Evolutionary conservation across 2,888 invertebrate genomes (phyloP).

Genomic region (Spodoptera exigua): DNA sequence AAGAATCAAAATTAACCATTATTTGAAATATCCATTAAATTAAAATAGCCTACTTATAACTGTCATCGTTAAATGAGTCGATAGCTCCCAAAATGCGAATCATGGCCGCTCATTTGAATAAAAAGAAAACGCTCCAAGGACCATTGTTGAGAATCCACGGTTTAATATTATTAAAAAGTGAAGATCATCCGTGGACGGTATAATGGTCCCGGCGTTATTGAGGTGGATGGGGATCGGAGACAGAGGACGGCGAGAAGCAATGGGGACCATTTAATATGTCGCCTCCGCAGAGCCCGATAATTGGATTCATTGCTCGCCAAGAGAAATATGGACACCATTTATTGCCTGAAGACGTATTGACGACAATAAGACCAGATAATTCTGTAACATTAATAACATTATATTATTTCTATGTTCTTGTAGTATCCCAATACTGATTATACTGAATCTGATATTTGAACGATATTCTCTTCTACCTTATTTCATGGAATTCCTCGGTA

Average conservation of each 20-base stretch:
- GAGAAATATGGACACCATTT: constrained; percentile 80
- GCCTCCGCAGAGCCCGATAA: constrained; percentile 78
- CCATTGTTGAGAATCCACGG: constrained; percentile 31
- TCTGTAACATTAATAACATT: constrained; percentile 57
- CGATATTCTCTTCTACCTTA: constrained; percentile 26
- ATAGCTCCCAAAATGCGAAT: constrained; percentile 28
- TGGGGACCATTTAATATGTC: constrained; percentile 83
- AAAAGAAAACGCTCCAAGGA: constrained; percentile 29
- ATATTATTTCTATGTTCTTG: constrained; percentile 48
- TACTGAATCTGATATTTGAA: constrained; percentile 40
- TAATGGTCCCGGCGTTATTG: constrained; percentile 63
- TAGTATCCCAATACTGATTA: constrained; percentile 39
- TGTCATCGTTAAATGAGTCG: constrained; percentile 33
- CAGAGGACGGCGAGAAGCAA: constrained; percentile 66
- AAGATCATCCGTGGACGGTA: constrained; percentile 46
- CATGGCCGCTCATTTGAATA: constrained; percentile 43
- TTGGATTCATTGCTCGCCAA: constrained; percentile 83
- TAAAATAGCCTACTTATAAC: constrained; percentile 20
- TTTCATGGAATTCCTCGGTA: constrained; percentile 17
- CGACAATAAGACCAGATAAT: constrained; percentile 62
- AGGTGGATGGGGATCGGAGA: constrained; percentile 50
- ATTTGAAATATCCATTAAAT: constrained; percentile 16
- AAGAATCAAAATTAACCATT: constrained; percentile 4
- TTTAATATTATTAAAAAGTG: constrained; percentile 47
- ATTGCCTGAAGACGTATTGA: constrained; percentile 72